Evolutionary conservation across 2,888 invertebrate species (phyloP).

Genomic region (Colostygia pectinataria): DNA sequence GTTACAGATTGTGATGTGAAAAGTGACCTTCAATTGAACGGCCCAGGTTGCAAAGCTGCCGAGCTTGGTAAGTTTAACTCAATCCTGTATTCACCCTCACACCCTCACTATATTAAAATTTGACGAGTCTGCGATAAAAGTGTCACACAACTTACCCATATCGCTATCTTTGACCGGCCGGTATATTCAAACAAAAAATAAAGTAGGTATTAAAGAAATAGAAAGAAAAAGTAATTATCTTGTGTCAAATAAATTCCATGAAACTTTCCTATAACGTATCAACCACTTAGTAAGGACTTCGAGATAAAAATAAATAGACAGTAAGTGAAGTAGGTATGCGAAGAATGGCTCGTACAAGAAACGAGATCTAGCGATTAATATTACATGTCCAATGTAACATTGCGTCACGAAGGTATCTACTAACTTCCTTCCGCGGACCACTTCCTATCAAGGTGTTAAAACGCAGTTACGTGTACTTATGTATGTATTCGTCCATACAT

Average conservation of each 20-base stretch:
- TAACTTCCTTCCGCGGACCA: slow-evolving; percentile 23
- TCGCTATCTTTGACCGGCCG: no score
- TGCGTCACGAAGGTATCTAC: slow-evolving; percentile 15
- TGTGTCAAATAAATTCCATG: neutral
- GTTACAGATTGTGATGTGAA: slow-evolving; percentile 93
- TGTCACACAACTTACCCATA: no score
- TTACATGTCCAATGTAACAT: slow-evolving; percentile 20
- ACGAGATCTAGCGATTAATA: slow-evolving; percentile 26
- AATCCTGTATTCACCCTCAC: neutral
- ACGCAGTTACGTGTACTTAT: neutral
- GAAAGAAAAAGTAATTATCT: no score
- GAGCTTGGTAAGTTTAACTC: slow-evolving; percentile 81
- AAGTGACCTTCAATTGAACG: slow-evolving; percentile 90
- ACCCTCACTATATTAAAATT: no score
- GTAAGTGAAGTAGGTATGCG: slow-evolving; percentile 12
- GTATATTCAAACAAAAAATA: no score
- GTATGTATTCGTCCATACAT: neutral
- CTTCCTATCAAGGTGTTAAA: slow-evolving; percentile 27
- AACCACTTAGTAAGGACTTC: slow-evolving; percentile 8
- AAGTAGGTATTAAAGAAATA: no score
- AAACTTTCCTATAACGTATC: neutral
- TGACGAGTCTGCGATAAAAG: no score
- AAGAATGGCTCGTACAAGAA: slow-evolving; percentile 23
- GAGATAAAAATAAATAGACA: slow-evolving; percentile 7
- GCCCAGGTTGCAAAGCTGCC: slow-evolving; percentile 88